A percentile compares a stretch with the other conserved stretches of the same genome.
Evolutionary conservation across 2,797 vertebrate genomes (phyloP).

Genomic region (Sternotherus odoratus): DNA sequence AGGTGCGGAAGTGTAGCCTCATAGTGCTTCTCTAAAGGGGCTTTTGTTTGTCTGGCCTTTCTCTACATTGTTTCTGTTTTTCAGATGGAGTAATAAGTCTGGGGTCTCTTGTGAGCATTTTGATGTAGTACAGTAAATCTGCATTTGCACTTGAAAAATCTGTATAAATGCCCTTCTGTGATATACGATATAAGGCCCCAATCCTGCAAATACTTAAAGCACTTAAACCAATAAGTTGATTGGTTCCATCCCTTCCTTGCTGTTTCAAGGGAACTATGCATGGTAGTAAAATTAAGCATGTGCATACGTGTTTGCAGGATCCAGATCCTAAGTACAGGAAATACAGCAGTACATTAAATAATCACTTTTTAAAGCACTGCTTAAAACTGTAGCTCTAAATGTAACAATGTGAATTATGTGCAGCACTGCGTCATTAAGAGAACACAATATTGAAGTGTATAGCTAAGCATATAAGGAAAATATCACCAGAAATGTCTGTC

Average conservation of each 20-base stretch:
- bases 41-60: not conserved
- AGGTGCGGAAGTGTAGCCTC: not conserved
- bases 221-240: not conserved
- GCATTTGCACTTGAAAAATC: not conserved
- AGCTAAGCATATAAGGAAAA: not conserved
- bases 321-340: not conserved
- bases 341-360: not conserved
- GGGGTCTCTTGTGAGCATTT: not conserved
- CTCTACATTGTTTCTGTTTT: not conserved
- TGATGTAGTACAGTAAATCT: not conserved
- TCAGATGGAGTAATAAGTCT: not conserved
- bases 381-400: not conserved
- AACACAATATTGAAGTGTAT: not conserved
- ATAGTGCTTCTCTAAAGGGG: not conserved
- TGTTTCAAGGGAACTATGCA: not conserved
- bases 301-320: not conserved
- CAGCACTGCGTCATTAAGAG: not conserved
- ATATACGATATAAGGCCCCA: not conserved
- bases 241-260: not conserved
- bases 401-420: conserved; percentile 12
- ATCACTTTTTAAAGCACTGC: not conserved
- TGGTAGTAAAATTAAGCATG: not conserved
- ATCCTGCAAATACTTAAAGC: not conserved
- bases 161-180: not conserved
- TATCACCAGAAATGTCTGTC: not conserved